phyloP scores from a whole-genome alignment of 2,888 invertebrate species.

The Volucella inflata region DNA sequence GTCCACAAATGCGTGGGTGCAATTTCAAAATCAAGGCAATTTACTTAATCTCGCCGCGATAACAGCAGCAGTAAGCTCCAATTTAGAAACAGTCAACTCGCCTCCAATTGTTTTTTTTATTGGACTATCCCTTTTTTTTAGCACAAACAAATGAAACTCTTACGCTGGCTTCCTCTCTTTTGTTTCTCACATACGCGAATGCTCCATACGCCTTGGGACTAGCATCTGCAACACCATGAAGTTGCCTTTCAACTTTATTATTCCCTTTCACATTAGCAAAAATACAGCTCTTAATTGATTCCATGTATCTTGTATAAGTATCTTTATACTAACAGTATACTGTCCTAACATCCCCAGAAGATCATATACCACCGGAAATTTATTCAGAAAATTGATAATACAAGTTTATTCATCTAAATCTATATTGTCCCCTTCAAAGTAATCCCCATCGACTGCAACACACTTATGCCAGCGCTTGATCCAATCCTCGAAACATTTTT shows the following conservation, averaged over 20 bases:
- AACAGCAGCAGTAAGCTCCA: conserved; percentile 62
- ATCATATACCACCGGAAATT: too few relatives aligned
- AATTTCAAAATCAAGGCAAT: conserved; percentile 53
- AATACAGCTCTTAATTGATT: too few relatives aligned
- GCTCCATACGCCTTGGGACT: conserved; percentile 65
- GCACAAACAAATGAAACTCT: conserved; percentile 45
- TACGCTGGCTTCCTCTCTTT: conserved; percentile 15
- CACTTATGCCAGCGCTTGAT: too few relatives aligned
- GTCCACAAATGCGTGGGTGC: background rate
- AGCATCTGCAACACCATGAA: too few relatives aligned
- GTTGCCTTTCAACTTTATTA: conserved; percentile 46
- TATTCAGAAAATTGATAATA: too few relatives aligned
- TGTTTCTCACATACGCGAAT: conserved; percentile 51
- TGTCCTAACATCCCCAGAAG: too few relatives aligned
- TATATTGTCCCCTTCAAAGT: too few relatives aligned
- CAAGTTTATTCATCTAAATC: too few relatives aligned
- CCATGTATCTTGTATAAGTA: too few relatives aligned
- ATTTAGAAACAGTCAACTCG: conserved; percentile 47
- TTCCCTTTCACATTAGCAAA: background rate
- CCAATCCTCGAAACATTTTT: too few relatives aligned
- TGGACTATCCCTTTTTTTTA: conserved; percentile 44
- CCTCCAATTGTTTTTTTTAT: conserved; percentile 11
- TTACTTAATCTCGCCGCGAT: conserved; percentile 43
- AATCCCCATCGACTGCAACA: too few relatives aligned
- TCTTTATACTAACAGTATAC: too few relatives aligned